phyloP scores from a whole-genome alignment of 64 coral and sea anemone genomes.

The Montipora cactus region DNA sequence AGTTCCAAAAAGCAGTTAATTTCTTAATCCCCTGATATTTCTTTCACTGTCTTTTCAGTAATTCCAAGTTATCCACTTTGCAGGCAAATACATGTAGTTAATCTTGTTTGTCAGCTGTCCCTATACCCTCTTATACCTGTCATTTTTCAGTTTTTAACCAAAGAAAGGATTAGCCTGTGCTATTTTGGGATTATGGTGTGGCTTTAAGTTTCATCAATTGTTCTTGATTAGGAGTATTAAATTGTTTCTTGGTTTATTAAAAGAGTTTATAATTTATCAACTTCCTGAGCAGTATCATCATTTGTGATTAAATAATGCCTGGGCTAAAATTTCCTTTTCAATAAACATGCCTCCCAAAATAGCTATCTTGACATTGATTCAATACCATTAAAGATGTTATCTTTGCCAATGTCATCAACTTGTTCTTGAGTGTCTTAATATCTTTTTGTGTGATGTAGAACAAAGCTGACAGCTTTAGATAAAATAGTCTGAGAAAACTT shows the following conservation, averaged over 20 bases:
- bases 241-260: background rate
- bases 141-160: background rate
- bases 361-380: background rate
- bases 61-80: background rate
- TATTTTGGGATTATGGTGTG: background rate
- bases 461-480: background rate
- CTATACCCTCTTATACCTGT: background rate
- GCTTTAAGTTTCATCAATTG: background rate
- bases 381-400: background rate
- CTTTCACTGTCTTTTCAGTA: background rate
- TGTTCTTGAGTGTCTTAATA: background rate
- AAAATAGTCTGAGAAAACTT: background rate
- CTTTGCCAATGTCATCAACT: background rate
- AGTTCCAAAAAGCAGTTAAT: background rate
- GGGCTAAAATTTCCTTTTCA: background rate
- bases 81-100: background rate
- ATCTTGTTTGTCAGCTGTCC: conserved; percentile 2
- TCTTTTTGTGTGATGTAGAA: background rate
- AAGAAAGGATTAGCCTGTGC: background rate
- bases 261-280: background rate
- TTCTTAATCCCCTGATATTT: background rate
- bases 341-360: background rate
- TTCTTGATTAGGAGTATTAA: background rate
- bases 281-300: background rate
- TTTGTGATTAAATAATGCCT: background rate